phyloP scores from a whole-genome alignment of 2,113 vertebrate species.

The Esox niger region DNA sequence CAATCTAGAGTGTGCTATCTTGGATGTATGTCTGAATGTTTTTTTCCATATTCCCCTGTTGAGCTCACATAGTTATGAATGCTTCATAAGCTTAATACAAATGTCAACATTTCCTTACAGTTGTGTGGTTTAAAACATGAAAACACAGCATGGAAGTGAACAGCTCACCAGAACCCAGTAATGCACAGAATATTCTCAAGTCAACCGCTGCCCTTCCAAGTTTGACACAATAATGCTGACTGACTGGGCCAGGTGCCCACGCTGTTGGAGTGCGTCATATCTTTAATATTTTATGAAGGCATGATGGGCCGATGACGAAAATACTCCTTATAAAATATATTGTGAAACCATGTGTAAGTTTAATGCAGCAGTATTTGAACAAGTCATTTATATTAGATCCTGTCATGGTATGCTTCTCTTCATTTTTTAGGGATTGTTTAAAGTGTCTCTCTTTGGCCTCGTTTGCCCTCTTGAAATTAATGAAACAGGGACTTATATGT shows the following conservation, averaged over 20 bases:
- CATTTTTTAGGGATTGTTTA: not conserved
- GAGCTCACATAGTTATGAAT: not conserved
- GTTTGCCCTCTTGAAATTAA: conserved; percentile 1
- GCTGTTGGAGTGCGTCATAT: conserved; percentile 29
- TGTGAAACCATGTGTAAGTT: conserved; percentile 10
- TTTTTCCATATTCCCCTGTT: not conserved
- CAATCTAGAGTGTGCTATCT: not conserved
- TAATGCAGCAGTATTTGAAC: not conserved
- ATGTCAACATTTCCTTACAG: not conserved
- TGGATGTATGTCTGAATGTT: not conserved
- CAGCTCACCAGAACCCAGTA: conserved; percentile 3
- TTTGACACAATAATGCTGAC: not conserved
- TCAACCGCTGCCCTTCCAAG: not conserved
- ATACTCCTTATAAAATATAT: conserved; percentile 6
- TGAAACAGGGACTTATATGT: not conserved
- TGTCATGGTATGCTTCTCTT: not conserved
- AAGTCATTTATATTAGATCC: not conserved
- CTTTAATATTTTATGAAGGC: conserved; percentile 52
- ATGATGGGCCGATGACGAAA: conserved; percentile 15
- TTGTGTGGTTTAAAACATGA: conserved; percentile 12
- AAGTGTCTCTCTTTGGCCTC: not conserved
- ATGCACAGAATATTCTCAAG: conserved; percentile 3
- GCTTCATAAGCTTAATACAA: not conserved
- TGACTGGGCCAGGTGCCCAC: conserved; percentile 30
- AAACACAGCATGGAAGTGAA: not conserved